These are phyloP conservation scores for Merops nubicus DNA, from an alignment of 2,113 vertebrate genomes.

Conservation along the genomic window DNA sequence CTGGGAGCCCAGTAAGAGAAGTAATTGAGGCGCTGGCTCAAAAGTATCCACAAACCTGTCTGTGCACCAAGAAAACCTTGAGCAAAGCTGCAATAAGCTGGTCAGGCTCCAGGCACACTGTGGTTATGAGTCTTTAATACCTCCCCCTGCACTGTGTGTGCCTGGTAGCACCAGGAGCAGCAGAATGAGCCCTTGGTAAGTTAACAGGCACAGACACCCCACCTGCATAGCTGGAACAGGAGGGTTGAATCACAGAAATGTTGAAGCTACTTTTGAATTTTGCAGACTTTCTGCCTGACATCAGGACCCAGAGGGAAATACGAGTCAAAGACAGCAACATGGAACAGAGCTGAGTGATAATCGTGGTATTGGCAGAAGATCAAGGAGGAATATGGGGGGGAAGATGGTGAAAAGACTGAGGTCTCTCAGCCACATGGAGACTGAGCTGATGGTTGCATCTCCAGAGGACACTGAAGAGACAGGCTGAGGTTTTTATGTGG, in stretches of 20 bases:
- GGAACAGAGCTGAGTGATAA: not conserved
- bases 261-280: no score
- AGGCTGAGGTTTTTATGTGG: not conserved
- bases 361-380: not conserved
- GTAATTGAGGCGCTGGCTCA: not conserved
- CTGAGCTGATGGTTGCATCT: not conserved
- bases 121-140: not conserved
- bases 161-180: not conserved
- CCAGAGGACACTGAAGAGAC: not conserved
- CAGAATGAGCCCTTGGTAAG: accelerated
- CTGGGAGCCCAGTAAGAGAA: not conserved
- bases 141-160: not conserved
- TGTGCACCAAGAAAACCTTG: not conserved
- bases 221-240: not conserved
- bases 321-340: not conserved
- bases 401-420: not conserved
- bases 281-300: no score
- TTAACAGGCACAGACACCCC: not conserved
- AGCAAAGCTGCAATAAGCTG: not conserved
- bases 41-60: not conserved
- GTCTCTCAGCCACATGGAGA: accelerated
- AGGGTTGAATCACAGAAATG: not conserved
- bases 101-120: not conserved
- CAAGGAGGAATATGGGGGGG: not conserved
- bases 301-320: not conserved